Evolutionary conservation across 2,888 invertebrate species (phyloP), one percentile per base, ranked within the genome.

Genomic region (Cynaeus angustus): DNA sequence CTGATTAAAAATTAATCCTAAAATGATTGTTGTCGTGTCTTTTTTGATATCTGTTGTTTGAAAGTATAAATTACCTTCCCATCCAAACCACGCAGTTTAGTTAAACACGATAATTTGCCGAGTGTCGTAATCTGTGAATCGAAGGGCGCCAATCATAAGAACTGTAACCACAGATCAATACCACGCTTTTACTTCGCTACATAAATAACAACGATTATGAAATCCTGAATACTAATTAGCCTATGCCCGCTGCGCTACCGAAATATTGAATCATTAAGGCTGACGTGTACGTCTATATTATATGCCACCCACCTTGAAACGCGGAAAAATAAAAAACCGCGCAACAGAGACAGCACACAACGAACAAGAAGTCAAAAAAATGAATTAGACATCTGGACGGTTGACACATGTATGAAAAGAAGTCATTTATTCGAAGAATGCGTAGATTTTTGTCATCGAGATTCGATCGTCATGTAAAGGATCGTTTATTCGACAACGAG

Each of bases 271-370:
- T 79, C 78, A 77, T 76, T 77, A 75, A 74, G 70, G 66, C 73
- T 75, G 79, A 78, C 78, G 77, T 79, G 75, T 77, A 81, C 77
- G 79, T 80, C 79, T 81, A 80, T 80, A 81, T 79, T 79, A 79
- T 69, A 71, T 71, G 74, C 79, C 78, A 79, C 79, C 79, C 78
- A 79, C 78, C 75, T 71, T 74, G 74, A 73, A 61, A 66, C 59
- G 56, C 64, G 72, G 68, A 72, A 72, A 74, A 72, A 68, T 70
- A 73, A 72, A 70, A 75, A 67, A 68, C 58, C 59, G 66, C 45
- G 33, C 52, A 21, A 58, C 33, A 30, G 62, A 61, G 26, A 64
- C 28, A 38, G 61, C 46, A 52, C 41, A 50, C 26, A 61, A 41
- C 14, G 16, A 33, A 46, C 21, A 13, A 12, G 45, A 13, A 46